Base-by-base conservation (phyloP, 2,113 vertebrate genomes). In the Laterallus jamaicensis region DNA sequence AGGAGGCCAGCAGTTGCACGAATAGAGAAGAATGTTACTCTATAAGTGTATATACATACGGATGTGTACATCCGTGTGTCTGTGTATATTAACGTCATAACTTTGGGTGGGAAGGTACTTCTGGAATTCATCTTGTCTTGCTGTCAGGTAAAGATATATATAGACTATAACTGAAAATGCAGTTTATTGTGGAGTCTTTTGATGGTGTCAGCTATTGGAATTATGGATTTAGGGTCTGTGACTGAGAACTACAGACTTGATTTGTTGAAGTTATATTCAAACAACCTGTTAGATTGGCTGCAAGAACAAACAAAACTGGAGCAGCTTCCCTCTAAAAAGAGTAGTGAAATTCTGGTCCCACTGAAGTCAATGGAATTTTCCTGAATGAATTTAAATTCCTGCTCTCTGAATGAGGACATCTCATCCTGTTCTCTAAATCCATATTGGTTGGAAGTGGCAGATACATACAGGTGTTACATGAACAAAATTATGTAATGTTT, bases 1-100 rank as follows among this genome's bases (percentile, higher is more conserved):
- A 12, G 9, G 17, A 64, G 19, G 44, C 39, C 52, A 66, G 44
- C 56, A 70, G 40, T 10, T 74, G 35, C 67, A 68, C 44, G 54
- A 32, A 52, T 28, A 35, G 21, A 10, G 28, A 10, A 9, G 19
- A 62, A 25, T 50, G 21, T 63, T 82, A 70, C 40, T 78, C 7
- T 50, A 5, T 44, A 6, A 31, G 9, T 39, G 7, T 37, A 24
- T 44, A 25, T 11, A 18, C 12, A 10, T 29, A 16, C 16, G 60
- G 13, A 28, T 12, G 2, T 11, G 10, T 18, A 35, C 11, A 3
- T 66, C 22, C 15, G 11, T 1, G 17, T 78, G 2, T 52, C 5
- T 24, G 4, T 71, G 7, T 49, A 8, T 49, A 40, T 52, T 28
- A 37, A 73, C 86, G 69, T 62, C 8, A 39, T 14, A 68, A 59